Base-by-base conservation (phyloP, 1,140 invertebrate genomes). In the Aphaenogaster ashmeadi region DNA sequence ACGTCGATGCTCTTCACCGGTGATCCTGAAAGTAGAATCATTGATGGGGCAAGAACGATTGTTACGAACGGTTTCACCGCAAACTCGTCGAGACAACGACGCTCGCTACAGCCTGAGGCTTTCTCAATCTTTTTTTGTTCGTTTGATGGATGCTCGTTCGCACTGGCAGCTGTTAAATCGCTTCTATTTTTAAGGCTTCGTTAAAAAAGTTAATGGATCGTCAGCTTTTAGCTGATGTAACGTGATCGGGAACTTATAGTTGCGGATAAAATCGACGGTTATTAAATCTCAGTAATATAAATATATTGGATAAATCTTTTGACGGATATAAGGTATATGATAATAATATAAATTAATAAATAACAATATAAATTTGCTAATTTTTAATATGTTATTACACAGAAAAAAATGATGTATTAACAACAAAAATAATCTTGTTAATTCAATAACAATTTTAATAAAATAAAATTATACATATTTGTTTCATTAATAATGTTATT, bases 1-100 rank as follows among this genome's bases (percentile, higher is more conserved):
- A 98, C 94, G 60, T 96, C 96, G 6, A 96, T 96, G 11, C 94
- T 96, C 93, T 97, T 97, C 36, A 97, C 95, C 1, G 96, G 94
- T 3, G 97, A 98, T 90, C 96, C 97, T 97, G 92, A 41, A 95
- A 95, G 27, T 89, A 15, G 50, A 56, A 36, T 47, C 9, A 56
- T 58, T 13, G 27, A 44, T n/a, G 60, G 18, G 38, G 27, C 15
- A n/a, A 64, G 41, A 50, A 8, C 21, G 36, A 60, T 77, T 77
- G 38, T 62, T 7, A 66, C 44, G n/a, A 44, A 33, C 33, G 44
- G 7, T 66, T 79, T 78, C 38, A 78, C 33, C 13, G 38, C n/a
- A 27, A 60, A 60, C 56, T 44, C 4, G n/a, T 67, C 33, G 38
- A 21, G n/a, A 67, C 64, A 62, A 62, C 60, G 47, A 67, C 38